These are phyloP conservation scores for Aphidius gifuensis DNA, from an alignment of 1,140 invertebrate species.

Conservation along the genomic window DNA sequence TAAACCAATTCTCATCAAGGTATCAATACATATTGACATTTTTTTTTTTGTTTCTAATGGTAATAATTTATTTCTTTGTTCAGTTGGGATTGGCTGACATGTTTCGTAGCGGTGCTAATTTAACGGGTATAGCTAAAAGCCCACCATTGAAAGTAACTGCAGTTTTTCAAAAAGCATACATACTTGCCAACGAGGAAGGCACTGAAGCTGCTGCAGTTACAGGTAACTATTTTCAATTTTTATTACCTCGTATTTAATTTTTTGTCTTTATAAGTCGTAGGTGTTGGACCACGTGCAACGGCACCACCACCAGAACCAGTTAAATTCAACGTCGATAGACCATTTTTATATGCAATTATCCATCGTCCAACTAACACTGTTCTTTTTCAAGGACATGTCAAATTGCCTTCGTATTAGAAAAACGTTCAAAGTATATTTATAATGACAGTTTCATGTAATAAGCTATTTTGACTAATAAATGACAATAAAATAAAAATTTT, in stretches of 20 bases:
- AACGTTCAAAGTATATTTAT: no score
- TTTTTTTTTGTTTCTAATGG: background rate
- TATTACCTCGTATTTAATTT: background rate
- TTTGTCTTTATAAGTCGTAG: background rate
- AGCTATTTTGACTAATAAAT: no score
- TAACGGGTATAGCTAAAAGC: constrained; percentile 53
- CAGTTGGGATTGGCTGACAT: constrained; percentile 55
- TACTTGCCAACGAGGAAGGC: constrained; percentile 65
- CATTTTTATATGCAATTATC: constrained; percentile 13
- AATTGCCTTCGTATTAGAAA: no score
- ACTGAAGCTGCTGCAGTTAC: constrained; percentile 61
- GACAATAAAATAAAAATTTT: no score
- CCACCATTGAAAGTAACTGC: constrained; percentile 51
- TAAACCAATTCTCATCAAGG: constrained; percentile 20
- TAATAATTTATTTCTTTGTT: constrained; percentile 18
- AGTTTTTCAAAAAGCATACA: constrained; percentile 61
- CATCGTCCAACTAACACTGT: constrained; percentile 1
- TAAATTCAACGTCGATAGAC: background rate
- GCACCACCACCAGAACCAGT: background rate
- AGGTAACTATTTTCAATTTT: constrained; percentile 32
- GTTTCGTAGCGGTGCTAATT: constrained; percentile 55
- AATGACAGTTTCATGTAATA: no score
- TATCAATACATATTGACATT: constrained; percentile 20
- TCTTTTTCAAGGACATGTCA: constrained; percentile 9
- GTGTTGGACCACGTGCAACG: background rate